Evolutionary conservation across 1,140 invertebrate genomes (phyloP).

Genomic region (Hylyphantes graminicola): DNA sequence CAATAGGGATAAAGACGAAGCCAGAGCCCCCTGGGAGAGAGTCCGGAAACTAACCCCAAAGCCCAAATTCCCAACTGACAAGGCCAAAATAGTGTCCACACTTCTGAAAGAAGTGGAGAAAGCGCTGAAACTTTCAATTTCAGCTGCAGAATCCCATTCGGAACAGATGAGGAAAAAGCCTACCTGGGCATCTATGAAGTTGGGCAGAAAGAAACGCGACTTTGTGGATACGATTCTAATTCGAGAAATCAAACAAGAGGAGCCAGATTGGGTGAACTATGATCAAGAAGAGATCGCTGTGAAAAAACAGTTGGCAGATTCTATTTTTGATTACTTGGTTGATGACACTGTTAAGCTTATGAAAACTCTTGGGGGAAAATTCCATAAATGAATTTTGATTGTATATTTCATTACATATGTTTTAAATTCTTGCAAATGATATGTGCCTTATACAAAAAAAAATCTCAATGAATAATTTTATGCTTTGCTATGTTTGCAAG

Average conservation of each 20-base stretch:
- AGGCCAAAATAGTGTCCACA: background rate
- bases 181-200: slow-evolving; percentile 68
- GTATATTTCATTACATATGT: background rate
- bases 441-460: no score
- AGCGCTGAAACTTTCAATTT: slow-evolving; percentile 27
- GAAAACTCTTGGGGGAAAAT: slow-evolving; percentile 5
- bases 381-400: background rate
- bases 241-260: slow-evolving; percentile 77
- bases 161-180: slow-evolving; percentile 2
- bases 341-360: slow-evolving; percentile 72
- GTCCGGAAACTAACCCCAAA: slow-evolving; percentile 72
- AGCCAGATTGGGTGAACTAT: slow-evolving; percentile 79
- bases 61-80: slow-evolving; percentile 71
- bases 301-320: slow-evolving; percentile 76
- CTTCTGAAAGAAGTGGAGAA: slow-evolving; percentile 26
- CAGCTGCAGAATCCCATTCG: background rate
- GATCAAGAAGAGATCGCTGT: slow-evolving; percentile 77
- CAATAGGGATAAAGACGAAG: slow-evolving; percentile 38
- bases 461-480: no score
- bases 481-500: no score
- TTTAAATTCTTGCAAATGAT: no score
- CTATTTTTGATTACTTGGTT: slow-evolving; percentile 75
- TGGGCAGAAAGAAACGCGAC: slow-evolving; percentile 77
- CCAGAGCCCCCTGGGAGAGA: slow-evolving; percentile 68
- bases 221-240: slow-evolving; percentile 79